Conservation (phyloP, 1,140 invertebrate species). For the Scaptomyza pallida region DNA sequence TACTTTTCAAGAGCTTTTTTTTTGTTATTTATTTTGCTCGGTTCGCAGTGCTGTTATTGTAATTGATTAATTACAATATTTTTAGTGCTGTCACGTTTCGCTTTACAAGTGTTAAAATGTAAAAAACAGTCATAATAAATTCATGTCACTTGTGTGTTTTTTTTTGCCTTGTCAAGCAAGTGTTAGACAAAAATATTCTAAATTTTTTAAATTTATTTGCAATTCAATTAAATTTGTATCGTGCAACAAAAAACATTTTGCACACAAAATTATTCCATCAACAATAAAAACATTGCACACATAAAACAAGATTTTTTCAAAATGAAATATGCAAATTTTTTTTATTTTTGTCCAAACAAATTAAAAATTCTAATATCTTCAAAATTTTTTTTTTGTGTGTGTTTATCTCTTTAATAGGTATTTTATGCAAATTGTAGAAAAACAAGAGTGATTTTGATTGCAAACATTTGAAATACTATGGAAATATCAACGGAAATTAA, state of each 20-base stretch:
- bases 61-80: conserved; percentile 70
- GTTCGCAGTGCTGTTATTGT: conserved; percentile 40
- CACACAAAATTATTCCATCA: conserved; percentile 34
- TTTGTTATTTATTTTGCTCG: conserved; percentile 16
- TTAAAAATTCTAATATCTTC: conserved; percentile 36
- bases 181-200: conserved; percentile 6
- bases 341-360: conserved; percentile 16
- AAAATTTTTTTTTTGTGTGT: conserved; percentile 15
- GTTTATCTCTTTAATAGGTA: conserved; percentile 56
- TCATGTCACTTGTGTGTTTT: conserved; percentile 10
- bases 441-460: conserved; percentile 25
- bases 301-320: conserved; percentile 55
- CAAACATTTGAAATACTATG: conserved; percentile 21
- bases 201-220: neutral
- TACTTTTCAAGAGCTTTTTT: conserved; percentile 56
- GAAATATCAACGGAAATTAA: conserved; percentile 64
- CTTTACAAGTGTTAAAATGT: conserved; percentile 35
- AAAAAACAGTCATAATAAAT: conserved; percentile 20
- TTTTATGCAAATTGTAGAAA: conserved; percentile 66
- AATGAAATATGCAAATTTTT: conserved; percentile 58
- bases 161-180: conserved; percentile 10
- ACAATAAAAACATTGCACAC: conserved; percentile 5
- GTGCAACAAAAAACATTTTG: conserved; percentile 31
- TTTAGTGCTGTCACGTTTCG: conserved; percentile 31
- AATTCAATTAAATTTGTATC: conserved; percentile 22